Evolutionary conservation across 2,797 vertebrate genomes (phyloP), one percentile per base, ranked within the genome.

Genomic region (Nyctibius grandis): DNA sequence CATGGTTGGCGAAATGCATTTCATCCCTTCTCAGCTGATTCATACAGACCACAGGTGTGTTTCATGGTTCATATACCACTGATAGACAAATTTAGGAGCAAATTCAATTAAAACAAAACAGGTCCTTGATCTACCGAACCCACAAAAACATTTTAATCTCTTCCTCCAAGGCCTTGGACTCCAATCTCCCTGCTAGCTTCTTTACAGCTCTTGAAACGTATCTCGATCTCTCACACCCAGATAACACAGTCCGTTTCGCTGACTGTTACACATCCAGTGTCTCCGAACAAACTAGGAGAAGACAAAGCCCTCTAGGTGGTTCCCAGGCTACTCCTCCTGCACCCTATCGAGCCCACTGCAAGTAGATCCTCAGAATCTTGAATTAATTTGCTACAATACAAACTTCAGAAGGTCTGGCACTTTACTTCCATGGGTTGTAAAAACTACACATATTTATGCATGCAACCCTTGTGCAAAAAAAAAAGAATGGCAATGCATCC

Each of bases 211-310:
- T 88, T n/a, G 40, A 80, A 69, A 73, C 0, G 0, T 22, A 29
- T 54, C 77, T 44, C 5, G 29, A 13, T 33, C 78, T 53, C 75
- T 88, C 75, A 33, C 42, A 25, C 28, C 23, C 53, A 51, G 78
- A 28, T 44, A 72, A 25, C 38, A 14, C 23, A 31, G 45, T 11
- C 42, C 11, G 1, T 75, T 72, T 79, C 2, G 5, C 44, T 33
- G 12, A 36, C 33, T 60, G 22, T 9, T 47, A 53, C 3, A 0
- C 42, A 47, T 6, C 53, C 38, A 0, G 14, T 1, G 4, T 5
- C 77, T 77, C 54, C 11, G 44, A 73, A 48, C 25, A 54, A 8
- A 16, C 48, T 17, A 50, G 50, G 40, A 36, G 48, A 59, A 50
- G 65, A 15, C 25, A 10, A 0, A 54, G 5, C 26, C 40, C 50